Evolutionary conservation across 2,888 invertebrate species (phyloP).

Genomic region (Noctua pronuba): DNA sequence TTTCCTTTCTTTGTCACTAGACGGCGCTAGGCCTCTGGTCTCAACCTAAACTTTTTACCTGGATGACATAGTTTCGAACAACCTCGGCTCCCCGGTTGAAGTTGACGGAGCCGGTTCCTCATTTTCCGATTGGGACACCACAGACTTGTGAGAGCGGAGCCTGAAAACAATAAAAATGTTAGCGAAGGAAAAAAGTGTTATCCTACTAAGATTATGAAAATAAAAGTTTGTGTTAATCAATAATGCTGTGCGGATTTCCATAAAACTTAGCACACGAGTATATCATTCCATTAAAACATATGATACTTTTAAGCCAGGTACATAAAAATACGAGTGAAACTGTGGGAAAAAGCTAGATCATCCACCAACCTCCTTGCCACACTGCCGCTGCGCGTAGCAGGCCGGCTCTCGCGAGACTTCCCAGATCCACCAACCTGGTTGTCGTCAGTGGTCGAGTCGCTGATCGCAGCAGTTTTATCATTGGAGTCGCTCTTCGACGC

Average conservation of each 20-base stretch:
- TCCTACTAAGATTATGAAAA: neutral
- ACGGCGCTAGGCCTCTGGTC: neutral
- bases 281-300: neutral
- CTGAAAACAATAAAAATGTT: constrained; percentile 66
- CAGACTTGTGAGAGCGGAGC: constrained; percentile 87
- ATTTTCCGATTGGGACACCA: constrained; percentile 83
- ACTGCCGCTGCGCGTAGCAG: constrained; percentile 72
- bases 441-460: constrained; percentile 69
- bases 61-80: constrained; percentile 83
- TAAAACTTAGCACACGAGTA: too few relatives aligned
- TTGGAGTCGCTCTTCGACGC: constrained; percentile 58
- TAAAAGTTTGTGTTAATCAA: neutral
- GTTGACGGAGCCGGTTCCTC: constrained; percentile 85
- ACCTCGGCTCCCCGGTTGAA: constrained; percentile 79
- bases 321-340: neutral
- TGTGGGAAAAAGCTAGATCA: neutral
- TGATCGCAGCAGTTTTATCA: constrained; percentile 60
- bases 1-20: neutral
- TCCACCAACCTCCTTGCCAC: constrained; percentile 76
- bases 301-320: neutral
- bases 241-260: too few relatives aligned
- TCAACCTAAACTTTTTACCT: constrained; percentile 74
- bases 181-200: neutral
- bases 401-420: constrained; percentile 63
- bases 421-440: constrained; percentile 51